A percentile compares a stretch with the other conserved stretches of the same genome.
phyloP scores from a whole-genome alignment of 2,888 invertebrate genomes.

The Horisme vitalbata region DNA sequence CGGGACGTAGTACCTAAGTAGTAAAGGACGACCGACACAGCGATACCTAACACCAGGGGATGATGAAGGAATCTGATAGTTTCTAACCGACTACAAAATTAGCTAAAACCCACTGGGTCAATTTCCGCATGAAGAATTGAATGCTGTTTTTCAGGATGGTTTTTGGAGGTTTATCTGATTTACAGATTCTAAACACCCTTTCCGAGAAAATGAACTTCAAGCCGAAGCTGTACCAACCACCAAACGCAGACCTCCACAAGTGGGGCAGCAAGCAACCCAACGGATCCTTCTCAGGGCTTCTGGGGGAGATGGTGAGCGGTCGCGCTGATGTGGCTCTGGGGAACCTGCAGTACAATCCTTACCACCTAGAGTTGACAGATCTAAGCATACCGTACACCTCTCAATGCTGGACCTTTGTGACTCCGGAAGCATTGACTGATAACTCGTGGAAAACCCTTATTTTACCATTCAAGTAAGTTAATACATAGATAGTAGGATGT shows the following conservation, averaged over 20 bases:
- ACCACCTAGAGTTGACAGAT: slow-evolving; percentile 87
- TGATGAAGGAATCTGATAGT: no score
- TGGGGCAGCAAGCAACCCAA: slow-evolving; percentile 87
- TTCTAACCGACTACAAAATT: neutral
- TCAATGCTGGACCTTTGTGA: slow-evolving; percentile 92
- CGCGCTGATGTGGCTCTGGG: slow-evolving; percentile 89
- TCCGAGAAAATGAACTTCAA: slow-evolving; percentile 88
- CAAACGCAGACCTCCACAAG: slow-evolving; percentile 82
- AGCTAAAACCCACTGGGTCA: no score
- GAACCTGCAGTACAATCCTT: slow-evolving; percentile 89
- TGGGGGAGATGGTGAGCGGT: slow-evolving; percentile 88
- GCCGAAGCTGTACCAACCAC: slow-evolving; percentile 85
- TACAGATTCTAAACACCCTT: slow-evolving; percentile 86
- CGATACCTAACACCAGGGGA: no score
- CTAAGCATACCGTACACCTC: slow-evolving; percentile 90
- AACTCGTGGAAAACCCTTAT: slow-evolving; percentile 93
- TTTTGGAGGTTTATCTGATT: no score
- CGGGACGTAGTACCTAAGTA: no score
- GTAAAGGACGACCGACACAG: no score
- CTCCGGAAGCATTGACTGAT: slow-evolving; percentile 90
- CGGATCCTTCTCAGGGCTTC: slow-evolving; percentile 86
- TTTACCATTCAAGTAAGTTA: slow-evolving; percentile 88
- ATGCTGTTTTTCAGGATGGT: no score
- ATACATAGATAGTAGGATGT: no score
- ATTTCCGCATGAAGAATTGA: no score